Conservation (phyloP, 2,797 vertebrate genomes). For the Pantherophis alleghaniensis region DNA sequence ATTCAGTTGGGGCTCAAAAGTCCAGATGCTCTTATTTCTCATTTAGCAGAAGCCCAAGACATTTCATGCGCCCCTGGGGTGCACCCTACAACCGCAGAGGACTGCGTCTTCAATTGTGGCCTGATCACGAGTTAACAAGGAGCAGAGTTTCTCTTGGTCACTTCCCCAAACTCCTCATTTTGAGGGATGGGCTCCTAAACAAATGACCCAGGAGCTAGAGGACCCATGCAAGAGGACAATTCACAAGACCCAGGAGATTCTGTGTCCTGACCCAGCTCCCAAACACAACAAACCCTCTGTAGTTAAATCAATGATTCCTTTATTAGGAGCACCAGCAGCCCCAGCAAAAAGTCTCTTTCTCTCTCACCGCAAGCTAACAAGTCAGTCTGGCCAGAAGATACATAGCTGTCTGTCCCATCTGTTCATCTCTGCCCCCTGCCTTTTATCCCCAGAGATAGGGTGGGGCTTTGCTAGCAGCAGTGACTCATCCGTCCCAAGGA, state of each 20-base stretch:
- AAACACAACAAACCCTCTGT: too few species aligned
- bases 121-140: not conserved
- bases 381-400: rapidly evolving
- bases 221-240: not conserved
- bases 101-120: not conserved
- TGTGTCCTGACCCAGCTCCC: too few species aligned
- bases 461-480: too few species aligned
- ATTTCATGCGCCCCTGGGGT: not conserved
- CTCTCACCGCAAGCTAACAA: too few species aligned
- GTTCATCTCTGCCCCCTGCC: too few species aligned
- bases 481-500: too few species aligned
- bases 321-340: too few species aligned
- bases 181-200: not conserved
- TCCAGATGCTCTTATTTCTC: not conserved
- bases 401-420: too few species aligned
- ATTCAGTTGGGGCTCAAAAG: not conserved
- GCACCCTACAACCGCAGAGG: rapidly evolving
- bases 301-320: too few species aligned
- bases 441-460: too few species aligned
- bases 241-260: not conserved
- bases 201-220: not conserved
- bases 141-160: not conserved
- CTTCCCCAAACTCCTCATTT: not conserved
- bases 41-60: not conserved
- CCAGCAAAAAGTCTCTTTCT: too few species aligned